Evolutionary conservation across 1,140 invertebrate species (phyloP).

Genomic region (Cephus cinctus): DNA sequence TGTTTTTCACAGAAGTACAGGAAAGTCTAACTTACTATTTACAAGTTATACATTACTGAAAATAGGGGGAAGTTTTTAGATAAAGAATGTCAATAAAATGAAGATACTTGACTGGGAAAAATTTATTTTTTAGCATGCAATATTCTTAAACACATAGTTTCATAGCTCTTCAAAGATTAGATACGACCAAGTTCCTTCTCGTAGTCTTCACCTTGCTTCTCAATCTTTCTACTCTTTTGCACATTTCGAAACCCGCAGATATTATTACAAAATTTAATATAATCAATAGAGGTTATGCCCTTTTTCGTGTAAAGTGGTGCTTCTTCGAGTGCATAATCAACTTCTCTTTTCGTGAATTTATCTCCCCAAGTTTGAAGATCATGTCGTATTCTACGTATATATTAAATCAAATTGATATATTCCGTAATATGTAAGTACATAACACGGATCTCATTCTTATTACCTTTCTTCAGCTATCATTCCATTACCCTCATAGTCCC

Average conservation of each 20-base stretch:
- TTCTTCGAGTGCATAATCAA: constrained; percentile 62
- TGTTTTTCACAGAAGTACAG: too few species aligned
- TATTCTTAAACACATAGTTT: too few species aligned
- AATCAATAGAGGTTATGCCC: constrained; percentile 60
- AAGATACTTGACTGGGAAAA: too few species aligned
- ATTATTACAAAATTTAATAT: constrained; percentile 61
- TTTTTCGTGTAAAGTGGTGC: constrained; percentile 58
- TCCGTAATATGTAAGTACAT: background rate
- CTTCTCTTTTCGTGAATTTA: constrained; percentile 60
- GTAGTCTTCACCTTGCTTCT: constrained; percentile 11
- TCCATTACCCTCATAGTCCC: constrained; percentile 61
- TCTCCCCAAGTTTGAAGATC: constrained; percentile 64
- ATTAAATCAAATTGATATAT: constrained; percentile 1
- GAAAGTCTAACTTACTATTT: too few species aligned
- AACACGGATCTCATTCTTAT: background rate
- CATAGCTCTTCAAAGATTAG: too few species aligned
- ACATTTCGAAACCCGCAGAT: constrained; percentile 60
- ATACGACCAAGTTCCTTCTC: too few species aligned
- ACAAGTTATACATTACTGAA: too few species aligned
- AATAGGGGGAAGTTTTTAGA: too few species aligned
- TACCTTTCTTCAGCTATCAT: constrained; percentile 62
- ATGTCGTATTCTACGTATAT: constrained; percentile 56
- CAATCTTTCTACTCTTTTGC: constrained; percentile 18
- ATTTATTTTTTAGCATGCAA: too few species aligned
- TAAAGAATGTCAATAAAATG: too few species aligned